These are phyloP conservation scores for Gracilinanus agilis DNA, from an alignment of 2,113 vertebrate species.

Conservation along the genomic window DNA sequence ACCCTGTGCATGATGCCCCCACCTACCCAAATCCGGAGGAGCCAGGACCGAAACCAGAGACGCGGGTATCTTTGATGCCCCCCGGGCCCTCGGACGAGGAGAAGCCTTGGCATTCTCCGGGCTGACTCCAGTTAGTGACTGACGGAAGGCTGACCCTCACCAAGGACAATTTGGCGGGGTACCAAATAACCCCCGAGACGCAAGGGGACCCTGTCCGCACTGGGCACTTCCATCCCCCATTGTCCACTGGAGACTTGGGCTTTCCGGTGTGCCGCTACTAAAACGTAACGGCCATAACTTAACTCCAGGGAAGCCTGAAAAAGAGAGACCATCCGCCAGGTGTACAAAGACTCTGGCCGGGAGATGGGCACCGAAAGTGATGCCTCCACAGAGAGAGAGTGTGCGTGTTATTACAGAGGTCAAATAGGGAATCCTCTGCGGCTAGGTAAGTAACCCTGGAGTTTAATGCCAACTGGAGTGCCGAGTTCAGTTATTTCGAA, in stretches of 20 bases:
- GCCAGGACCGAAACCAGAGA: background rate
- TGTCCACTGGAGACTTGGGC: background rate
- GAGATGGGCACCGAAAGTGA: background rate
- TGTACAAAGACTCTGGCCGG: background rate
- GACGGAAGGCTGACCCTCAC: background rate
- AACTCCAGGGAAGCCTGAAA: background rate
- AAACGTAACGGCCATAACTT: background rate
- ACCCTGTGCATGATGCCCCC: background rate
- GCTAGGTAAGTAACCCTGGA: background rate
- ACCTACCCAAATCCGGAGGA: background rate
- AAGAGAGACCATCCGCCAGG: background rate
- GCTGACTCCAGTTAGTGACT: background rate
- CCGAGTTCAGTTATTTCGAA: background rate
- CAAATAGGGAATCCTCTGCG: background rate
- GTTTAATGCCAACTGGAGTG: background rate
- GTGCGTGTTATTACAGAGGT: background rate
- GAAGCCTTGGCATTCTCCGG: background rate
- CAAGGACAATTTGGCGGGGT: background rate
- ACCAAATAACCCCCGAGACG: background rate
- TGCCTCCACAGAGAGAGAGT: background rate
- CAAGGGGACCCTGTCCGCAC: background rate
- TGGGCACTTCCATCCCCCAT: background rate
- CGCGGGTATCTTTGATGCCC: background rate
- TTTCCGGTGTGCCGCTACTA: background rate
- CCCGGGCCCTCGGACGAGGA: background rate